phyloP scores from a whole-genome alignment of 2,797 vertebrate genomes.

The Triplophysa bombifrons region DNA sequence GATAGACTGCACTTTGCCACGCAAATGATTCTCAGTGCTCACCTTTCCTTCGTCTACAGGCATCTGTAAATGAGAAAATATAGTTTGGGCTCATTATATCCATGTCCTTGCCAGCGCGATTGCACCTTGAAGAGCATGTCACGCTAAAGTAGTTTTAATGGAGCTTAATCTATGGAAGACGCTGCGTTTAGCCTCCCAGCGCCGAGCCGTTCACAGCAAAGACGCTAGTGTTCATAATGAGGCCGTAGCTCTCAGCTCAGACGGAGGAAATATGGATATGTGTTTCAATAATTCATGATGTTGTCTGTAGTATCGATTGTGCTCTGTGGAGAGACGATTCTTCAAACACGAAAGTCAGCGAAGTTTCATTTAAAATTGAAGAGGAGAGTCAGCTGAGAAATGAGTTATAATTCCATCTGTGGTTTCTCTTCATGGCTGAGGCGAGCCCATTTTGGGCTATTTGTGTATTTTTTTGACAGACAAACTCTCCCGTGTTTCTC shows the following conservation, averaged over 20 bases:
- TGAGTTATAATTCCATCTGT: conserved; percentile 37
- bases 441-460: conserved; percentile 2
- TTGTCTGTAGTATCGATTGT: conserved; percentile 51
- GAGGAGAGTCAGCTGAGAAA: conserved; percentile 29
- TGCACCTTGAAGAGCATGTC: conserved; percentile 43
- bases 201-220: conserved; percentile 4
- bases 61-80: conserved; percentile 28
- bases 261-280: conserved; percentile 40
- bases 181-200: conserved; percentile 26
- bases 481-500: neutral
- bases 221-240: conserved; percentile 29
- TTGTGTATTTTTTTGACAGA: conserved; percentile 10
- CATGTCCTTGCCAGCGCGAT: conserved; percentile 38
- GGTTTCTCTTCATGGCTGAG: conserved; percentile 2
- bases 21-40: conserved; percentile 7
- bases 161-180: conserved; percentile 44
- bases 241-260: conserved; percentile 28
- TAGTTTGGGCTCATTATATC: conserved; percentile 28
- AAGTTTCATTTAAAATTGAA: conserved; percentile 47
- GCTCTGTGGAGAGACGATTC: conserved; percentile 43
- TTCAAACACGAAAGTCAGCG: conserved; percentile 50
- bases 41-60: conserved; percentile 18
- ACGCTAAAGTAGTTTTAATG: conserved; percentile 45
- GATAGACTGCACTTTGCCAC: conserved; percentile 30
- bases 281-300: conserved; percentile 54